Evolutionary conservation across 92 coral and sea anemone species (phyloP).

Genomic region (Nematostella vectensis): DNA sequence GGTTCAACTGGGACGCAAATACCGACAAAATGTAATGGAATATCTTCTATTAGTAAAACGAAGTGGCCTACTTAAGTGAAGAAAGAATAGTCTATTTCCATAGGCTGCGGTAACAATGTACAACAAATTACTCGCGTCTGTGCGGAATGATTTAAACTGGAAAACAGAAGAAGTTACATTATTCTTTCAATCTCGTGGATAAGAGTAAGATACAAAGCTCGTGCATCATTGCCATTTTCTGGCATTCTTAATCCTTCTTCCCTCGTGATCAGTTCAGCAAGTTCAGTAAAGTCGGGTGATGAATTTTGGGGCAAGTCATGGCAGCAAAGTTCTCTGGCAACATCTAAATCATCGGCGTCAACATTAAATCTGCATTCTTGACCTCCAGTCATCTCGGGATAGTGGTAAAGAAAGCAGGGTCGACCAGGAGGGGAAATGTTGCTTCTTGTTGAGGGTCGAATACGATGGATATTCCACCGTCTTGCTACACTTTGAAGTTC

Average conservation of each 20-base stretch:
- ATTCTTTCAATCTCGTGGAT: no score
- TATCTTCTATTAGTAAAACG: neutral
- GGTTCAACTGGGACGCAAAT: no score
- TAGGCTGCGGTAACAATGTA: no score
- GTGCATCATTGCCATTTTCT: neutral
- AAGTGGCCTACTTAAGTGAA: no score
- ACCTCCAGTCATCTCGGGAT: neutral
- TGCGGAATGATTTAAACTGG: no score
- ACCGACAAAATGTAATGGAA: no score
- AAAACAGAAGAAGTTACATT: no score
- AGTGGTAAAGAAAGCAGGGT: neutral
- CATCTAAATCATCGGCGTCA: neutral
- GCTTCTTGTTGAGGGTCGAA: slow-evolving; percentile 29
- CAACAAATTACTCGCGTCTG: no score
- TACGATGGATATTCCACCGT: slow-evolving; percentile 41
- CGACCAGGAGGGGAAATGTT: slow-evolving; percentile 26
- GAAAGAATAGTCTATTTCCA: no score
- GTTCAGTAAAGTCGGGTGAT: neutral
- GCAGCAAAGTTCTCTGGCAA: neutral
- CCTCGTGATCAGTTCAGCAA: neutral
- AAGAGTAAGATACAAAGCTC: neutral
- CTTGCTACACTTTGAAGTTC: slow-evolving; percentile 37
- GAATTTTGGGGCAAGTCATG: neutral
- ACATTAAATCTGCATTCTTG: neutral
- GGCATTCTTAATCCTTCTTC: neutral